phyloP scores from a whole-genome alignment of 2,888 invertebrate genomes.

The Plebejus argus region DNA sequence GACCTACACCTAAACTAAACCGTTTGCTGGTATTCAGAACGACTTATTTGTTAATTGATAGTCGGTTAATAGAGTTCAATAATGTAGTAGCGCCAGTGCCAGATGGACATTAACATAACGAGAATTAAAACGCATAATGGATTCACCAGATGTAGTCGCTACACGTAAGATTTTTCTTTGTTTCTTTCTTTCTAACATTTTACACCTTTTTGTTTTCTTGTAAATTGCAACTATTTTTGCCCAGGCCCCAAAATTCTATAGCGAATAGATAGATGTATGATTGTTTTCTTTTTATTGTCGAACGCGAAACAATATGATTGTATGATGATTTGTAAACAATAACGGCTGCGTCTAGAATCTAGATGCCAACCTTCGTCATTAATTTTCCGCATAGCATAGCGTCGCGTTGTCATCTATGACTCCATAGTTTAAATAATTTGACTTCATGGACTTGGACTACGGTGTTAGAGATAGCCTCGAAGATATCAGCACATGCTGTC shows the following conservation, averaged over 20 bases:
- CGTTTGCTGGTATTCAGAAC: slow-evolving; percentile 54
- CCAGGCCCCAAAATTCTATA: neutral
- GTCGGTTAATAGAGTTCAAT: slow-evolving; percentile 32
- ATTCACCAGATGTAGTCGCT: slow-evolving; percentile 37
- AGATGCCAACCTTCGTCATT: slow-evolving; percentile 35
- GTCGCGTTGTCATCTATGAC: slow-evolving; percentile 5
- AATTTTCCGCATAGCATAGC: slow-evolving; percentile 33
- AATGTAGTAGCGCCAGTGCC: slow-evolving; percentile 32
- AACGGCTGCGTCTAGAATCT: slow-evolving; percentile 16
- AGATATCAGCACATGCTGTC: slow-evolving; percentile 71
- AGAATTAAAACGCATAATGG: slow-evolving; percentile 37
- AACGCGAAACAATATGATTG: slow-evolving; percentile 10
- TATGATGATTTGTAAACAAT: slow-evolving; percentile 30
- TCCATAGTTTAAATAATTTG: slow-evolving; percentile 39
- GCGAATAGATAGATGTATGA: neutral
- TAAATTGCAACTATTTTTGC: neutral
- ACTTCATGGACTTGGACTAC: slow-evolving; percentile 65
- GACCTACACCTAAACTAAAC: slow-evolving; percentile 44
- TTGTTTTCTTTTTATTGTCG: slow-evolving; percentile 19
- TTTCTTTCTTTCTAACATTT: neutral
- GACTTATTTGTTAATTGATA: slow-evolving; percentile 50
- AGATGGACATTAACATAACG: slow-evolving; percentile 34
- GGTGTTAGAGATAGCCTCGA: slow-evolving; percentile 67
- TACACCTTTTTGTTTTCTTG: neutral
- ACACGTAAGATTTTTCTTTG: slow-evolving; percentile 39